Base-by-base conservation (phyloP, 2,888 invertebrate genomes). In the Torymus texanus region DNA sequence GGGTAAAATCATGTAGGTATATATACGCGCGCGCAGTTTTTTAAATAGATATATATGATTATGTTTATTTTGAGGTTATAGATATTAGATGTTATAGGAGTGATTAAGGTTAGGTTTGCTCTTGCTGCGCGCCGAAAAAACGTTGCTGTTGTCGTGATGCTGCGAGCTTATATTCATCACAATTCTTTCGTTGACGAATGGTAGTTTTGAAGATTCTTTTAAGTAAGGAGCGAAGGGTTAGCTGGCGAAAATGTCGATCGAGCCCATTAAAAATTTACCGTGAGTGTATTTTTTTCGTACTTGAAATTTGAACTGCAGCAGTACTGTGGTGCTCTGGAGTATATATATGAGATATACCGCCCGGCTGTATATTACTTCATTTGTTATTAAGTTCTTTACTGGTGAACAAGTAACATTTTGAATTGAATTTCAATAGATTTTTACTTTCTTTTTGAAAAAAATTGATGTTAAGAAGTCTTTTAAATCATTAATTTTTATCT, bases 231-330 rank as follows among this genome's bases (percentile, higher is more conserved):
- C 21, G 16, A 21, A 55, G 41, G 41, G 11, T 18, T 18, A n/a
- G 18, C 18, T 50, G 13, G 13, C 18, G 51, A 81, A 65, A 67
- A 88, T 88, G 88, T 86, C 87, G 51, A 81, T 84, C 16, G 83
- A 85, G 73, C 84, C 85, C 14, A 82, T 88, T 75, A 87, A 86
- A 78, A 86, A 84, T 79, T 84, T 88, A 68, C 88, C 88, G 88
- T 88, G 77, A 87, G 88, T 86, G 51, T 12, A 16, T 72, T 18
- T 67, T 18, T 71, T 68, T 41, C 41, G 51, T 24, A 55, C 61
- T 50, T 61, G 12, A 65, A 79, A 72, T 75, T 81, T 78, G 56
- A 62, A 66, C 5, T 41, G 29, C 21, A 14, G 11, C n/a, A 68
- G 13, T 68, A 12, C 61, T 21, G 2, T 2, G 8, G 18, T n/a